Evolutionary conservation across 1,140 invertebrate species (phyloP).

Genomic region (Pygmarrhopalites habei): DNA sequence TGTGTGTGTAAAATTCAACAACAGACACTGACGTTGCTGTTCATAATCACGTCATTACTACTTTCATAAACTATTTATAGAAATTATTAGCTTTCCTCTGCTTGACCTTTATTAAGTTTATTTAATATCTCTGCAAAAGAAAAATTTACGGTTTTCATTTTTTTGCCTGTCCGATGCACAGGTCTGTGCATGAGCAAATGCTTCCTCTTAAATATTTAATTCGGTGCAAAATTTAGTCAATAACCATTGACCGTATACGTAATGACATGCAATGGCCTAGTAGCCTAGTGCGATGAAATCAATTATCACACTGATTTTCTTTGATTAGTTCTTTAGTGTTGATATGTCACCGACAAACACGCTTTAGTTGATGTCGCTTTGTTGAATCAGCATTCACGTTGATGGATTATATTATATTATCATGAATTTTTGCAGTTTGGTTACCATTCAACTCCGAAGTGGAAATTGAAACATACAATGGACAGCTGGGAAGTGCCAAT

Average conservation of each 20-base stretch:
- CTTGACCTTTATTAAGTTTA: too few species aligned
- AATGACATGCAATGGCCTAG: background rate
- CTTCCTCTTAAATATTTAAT: too few species aligned
- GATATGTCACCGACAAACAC: background rate
- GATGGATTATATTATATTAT: background rate
- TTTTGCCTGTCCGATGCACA: too few species aligned
- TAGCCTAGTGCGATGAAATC: background rate
- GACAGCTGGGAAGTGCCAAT: conserved; percentile 3
- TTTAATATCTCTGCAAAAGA: too few species aligned
- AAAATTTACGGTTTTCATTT: too few species aligned
- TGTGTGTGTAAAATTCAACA: background rate
- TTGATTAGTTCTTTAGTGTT: background rate
- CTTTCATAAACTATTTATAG: too few species aligned
- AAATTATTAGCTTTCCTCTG: too few species aligned
- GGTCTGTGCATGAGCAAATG: too few species aligned
- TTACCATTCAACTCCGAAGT: conserved; percentile 19
- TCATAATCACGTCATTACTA: too few species aligned
- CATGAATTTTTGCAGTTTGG: background rate
- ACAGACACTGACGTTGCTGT: background rate
- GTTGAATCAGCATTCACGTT: background rate
- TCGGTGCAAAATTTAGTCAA: too few species aligned
- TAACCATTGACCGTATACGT: too few species aligned
- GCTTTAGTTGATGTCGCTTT: background rate
- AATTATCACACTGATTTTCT: background rate
- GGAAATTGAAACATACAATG: conserved; percentile 26